Percentiles rank a stretch among this genome's conserved stretches.
Evolutionary conservation across 2,888 invertebrate genomes (phyloP).

Genomic region (Xestoiulus laeticollis): DNA sequence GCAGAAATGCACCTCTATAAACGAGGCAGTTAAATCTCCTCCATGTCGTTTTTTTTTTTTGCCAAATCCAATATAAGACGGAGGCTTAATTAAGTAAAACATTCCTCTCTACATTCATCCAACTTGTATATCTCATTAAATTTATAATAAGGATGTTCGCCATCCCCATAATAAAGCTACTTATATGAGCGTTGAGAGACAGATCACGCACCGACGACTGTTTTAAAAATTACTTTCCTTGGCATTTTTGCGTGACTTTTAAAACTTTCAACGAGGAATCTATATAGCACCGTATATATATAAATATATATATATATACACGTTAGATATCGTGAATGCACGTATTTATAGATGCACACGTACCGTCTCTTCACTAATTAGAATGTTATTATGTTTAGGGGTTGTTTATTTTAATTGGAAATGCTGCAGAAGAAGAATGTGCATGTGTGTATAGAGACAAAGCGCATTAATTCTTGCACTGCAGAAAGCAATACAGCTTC

Average conservation of each 20-base stretch:
- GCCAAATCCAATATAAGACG: neutral
- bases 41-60: neutral
- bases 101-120: slow-evolving; percentile 13
- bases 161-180: slow-evolving; percentile 22
- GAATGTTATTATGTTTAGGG: slow-evolving; percentile 34
- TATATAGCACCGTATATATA: neutral
- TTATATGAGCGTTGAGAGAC: slow-evolving; percentile 3
- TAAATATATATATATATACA: too few relatives aligned
- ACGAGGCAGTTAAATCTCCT: neutral
- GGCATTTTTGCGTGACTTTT: slow-evolving; percentile 24
- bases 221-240: neutral
- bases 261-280: neutral
- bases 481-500: slow-evolving; percentile 21
- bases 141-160: slow-evolving; percentile 37
- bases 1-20: neutral
- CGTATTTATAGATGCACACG: neutral
- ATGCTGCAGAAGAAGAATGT: slow-evolving; percentile 17
- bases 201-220: neutral
- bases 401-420: slow-evolving; percentile 34
- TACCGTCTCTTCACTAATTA: slow-evolving; percentile 5
- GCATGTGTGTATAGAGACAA: neutral
- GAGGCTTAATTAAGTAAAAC: slow-evolving; percentile 34
- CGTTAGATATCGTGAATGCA: neutral
- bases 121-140: slow-evolving; percentile 34
- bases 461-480: neutral